phyloP scores from a whole-genome alignment of 2,797 vertebrate genomes.

The Adrianichthys oophorus region DNA sequence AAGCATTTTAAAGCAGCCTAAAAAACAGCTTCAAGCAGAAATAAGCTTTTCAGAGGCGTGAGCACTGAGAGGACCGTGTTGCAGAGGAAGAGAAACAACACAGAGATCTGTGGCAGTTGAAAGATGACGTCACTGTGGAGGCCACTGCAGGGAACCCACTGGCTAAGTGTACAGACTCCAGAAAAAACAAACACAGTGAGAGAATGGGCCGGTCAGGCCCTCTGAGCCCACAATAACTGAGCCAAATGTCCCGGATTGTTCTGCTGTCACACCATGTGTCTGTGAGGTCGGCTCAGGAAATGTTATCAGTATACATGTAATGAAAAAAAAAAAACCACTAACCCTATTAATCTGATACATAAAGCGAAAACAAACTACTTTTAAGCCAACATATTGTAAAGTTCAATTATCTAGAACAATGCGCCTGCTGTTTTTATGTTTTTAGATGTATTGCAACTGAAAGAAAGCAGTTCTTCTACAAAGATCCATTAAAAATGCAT shows the following conservation, averaged over 20 bases:
- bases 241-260: constrained; percentile 25
- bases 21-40: constrained; percentile 36
- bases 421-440: too few relatives aligned
- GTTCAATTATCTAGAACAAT: too few relatives aligned
- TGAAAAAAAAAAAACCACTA: neutral
- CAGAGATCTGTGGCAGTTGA: constrained; percentile 41
- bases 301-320: neutral
- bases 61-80: constrained; percentile 53
- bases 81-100: constrained; percentile 57
- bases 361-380: neutral
- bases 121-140: constrained; percentile 52
- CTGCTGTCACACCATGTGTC: constrained; percentile 22
- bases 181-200: constrained; percentile 7
- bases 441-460: too few relatives aligned
- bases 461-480: too few relatives aligned
- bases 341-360: neutral
- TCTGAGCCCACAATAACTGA: constrained; percentile 10
- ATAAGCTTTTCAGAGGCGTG: constrained; percentile 23
- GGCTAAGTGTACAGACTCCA: constrained; percentile 20
- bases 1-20: constrained; percentile 16
- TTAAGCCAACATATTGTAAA: neutral
- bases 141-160: constrained; percentile 51
- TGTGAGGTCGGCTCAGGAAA: constrained; percentile 13
- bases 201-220: constrained; percentile 8
- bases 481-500: too few relatives aligned